A percentile compares a stretch with the other conserved stretches of the same genome.
phyloP scores from a whole-genome alignment of 2,113 vertebrate genomes.

The Vimba vimba region DNA sequence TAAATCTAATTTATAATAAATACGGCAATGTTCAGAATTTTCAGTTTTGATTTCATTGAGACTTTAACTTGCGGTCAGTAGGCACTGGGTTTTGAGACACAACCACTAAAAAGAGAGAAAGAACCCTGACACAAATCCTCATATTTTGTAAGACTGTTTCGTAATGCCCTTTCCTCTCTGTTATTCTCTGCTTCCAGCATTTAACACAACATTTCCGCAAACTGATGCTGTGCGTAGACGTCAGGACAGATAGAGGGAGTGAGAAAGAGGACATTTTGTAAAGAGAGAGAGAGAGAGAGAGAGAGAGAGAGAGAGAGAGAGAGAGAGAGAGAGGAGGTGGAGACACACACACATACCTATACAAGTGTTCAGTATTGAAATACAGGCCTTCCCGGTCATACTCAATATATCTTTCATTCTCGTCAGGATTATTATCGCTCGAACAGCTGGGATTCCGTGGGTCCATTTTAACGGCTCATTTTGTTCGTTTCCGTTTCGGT shows the following conservation, averaged over 20 bases:
- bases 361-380: constrained; percentile 32
- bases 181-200: background rate
- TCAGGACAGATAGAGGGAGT: constrained; percentile 6
- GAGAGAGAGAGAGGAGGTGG: constrained; percentile 15
- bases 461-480: background rate
- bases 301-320: too few relatives aligned
- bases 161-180: constrained; percentile 3
- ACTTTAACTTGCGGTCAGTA: background rate
- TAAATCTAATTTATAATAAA: too few relatives aligned
- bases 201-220: constrained; percentile 20
- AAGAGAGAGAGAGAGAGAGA: constrained; percentile 38
- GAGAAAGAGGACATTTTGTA: constrained; percentile 62
- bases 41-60: background rate
- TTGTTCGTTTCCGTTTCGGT: background rate
- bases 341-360: constrained; percentile 29
- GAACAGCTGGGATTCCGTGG: background rate
- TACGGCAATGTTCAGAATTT: too few relatives aligned
- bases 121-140: background rate
- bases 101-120: background rate
- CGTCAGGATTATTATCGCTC: background rate
- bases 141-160: background rate
- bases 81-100: background rate
- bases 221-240: background rate
- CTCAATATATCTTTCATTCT: background rate
- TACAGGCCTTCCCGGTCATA: constrained; percentile 10